Base-by-base conservation (phyloP, 2,113 vertebrate genomes). In the Muntiacus muntjak region DNA sequence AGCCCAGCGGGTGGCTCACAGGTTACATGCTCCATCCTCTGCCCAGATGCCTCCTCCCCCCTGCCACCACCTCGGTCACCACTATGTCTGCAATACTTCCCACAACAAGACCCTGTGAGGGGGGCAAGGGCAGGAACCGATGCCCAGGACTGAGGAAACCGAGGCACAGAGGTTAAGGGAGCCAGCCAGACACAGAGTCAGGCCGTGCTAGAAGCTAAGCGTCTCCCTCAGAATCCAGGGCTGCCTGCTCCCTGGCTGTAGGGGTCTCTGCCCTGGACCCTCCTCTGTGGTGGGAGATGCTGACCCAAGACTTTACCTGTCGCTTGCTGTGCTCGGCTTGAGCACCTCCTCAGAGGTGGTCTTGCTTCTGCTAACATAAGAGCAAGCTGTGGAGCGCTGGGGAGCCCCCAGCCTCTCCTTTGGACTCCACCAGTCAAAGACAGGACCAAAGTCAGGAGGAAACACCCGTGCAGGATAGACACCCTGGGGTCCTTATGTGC, bases 11-110 rank as follows among this genome's bases (percentile, higher is more conserved):
- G 45, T 7, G 50, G 30, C 58, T 52, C 1, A 13, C 8, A 5
- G 17, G 23, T 19, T 7, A 28, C 21, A 15, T 0, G 3, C 12
- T 45, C 62, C 25, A 6, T 10, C 76, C 36, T 40, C 6, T 1
- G 57, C 55, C 33, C 47, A 55, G 45, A 40, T 40, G 40, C 58
- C 28, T 81, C 54, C 40, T 30, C 2, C 2, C 3, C 33, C 74
- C 55, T 30, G 11, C 60, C n/a, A 8, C 45, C n/a, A 28, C 55
- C 50, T 4, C 5, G 40, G 83, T 86, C 87, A 30, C 40, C 33
- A 40, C 25, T 17, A 6, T 10, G 3, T 9, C 52, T 10, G 7
- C 43, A 5, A 8, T 45, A 7, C 43, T 30, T 54, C 47, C 76
- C 60, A 36, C 58, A 23, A 14, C 30, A 40, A 23, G 21, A n/a